Evolutionary conservation across 2,113 vertebrate genomes (phyloP), one percentile per base, ranked within the genome.

Genomic region (Scolopax mira): DNA sequence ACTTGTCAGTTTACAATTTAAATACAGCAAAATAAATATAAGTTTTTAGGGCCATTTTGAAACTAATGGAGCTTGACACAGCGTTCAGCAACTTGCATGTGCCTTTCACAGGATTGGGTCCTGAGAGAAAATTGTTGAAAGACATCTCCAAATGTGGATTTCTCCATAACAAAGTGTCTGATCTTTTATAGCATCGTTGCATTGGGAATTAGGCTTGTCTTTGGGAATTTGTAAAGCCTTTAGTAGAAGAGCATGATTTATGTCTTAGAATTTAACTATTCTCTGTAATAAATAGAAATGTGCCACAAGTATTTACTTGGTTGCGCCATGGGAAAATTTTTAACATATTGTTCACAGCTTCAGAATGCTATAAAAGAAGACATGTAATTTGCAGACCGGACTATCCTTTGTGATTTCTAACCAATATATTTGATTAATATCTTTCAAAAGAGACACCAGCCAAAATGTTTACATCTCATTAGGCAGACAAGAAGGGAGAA

Each of bases 301-400:
- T 90, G 95, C 97, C 97, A 97, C 97, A 98, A 98, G 95, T 97
- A 98, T 98, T 97, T 95, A 92, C 89, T 97, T 96, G 94, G 97
- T 98, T 98, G 95, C 75, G 89, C 97, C 97, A 98, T 97, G 97
- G 97, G 97, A 98, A 98, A 98, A 97, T 98, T 98, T 97, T 94
- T 97, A 97, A 97, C 97, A 97, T 97, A 97, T 97, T 96, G 93
- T 94, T 96, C 94, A 94, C 96, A 97, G 97, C 97, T 98, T 97
- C 96, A 98, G 97, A 98, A 96, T 93, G 95, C 93, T 77, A 71
- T 93, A 96, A 96, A 96, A 97, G 97, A 95, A 90, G 96, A 93
- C 96, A 96, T 79, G 90, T 37, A 90, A 96, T 93, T 94, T 94
- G 94, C 94, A 96, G 95, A 87, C 52, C 0, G 55, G 42, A 73